Conservation (phyloP, 2,113 vertebrate genomes). For the Glaucomys volans region DNA sequence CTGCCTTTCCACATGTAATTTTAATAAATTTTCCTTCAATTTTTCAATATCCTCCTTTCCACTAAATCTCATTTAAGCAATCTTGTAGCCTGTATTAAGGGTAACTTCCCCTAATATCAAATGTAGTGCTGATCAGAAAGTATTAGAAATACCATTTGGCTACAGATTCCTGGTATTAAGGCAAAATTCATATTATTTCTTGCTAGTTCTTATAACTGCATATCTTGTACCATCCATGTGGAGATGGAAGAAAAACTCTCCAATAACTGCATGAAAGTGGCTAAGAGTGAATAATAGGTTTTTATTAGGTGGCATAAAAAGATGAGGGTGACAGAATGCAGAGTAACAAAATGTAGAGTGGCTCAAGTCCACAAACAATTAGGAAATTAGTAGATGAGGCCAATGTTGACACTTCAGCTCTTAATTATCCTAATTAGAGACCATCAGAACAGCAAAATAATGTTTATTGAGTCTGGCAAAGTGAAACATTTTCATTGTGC, state of each 20-base stretch:
- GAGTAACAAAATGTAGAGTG: slow-evolving; percentile 48
- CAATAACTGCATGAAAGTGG: background rate
- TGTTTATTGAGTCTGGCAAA: slow-evolving; percentile 81
- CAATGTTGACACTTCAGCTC: slow-evolving; percentile 80
- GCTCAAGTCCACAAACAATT: slow-evolving; percentile 71
- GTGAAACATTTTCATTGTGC: slow-evolving; percentile 72
- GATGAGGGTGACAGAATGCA: background rate
- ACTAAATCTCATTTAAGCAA: background rate
- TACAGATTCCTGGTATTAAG: background rate
- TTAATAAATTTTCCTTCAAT: background rate
- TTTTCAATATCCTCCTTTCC: background rate
- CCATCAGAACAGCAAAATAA: slow-evolving; percentile 81
- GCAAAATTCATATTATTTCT: background rate
- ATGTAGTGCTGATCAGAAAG: slow-evolving; percentile 17
- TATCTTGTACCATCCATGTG: background rate
- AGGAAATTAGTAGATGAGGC: slow-evolving; percentile 76
- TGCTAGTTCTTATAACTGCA: background rate
- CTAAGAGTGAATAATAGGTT: background rate
- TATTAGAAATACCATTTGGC: background rate
- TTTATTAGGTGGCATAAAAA: slow-evolving; percentile 10
- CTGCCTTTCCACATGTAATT: background rate
- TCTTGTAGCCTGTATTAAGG: background rate
- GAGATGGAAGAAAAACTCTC: background rate
- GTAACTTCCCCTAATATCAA: background rate
- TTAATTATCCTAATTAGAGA: slow-evolving; percentile 83